A percentile compares a stretch with the other conserved stretches of the same genome.
Evolutionary conservation across 2,797 vertebrate genomes (phyloP).

Genomic region (Ctenochaetus hawaiiensis): DNA sequence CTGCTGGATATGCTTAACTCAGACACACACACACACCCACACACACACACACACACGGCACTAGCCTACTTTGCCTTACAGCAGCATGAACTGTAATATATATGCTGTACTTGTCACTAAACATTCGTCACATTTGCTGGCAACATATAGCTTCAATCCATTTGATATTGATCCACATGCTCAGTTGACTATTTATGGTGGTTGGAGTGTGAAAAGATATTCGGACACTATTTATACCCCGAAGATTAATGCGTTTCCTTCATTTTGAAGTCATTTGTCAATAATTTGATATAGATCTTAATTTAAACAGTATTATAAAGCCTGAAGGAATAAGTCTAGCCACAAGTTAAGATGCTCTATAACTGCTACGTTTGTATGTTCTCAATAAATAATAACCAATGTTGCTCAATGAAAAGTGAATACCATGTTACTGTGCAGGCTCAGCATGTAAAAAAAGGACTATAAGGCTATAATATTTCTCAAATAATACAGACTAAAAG

Average conservation of each 20-base stretch:
- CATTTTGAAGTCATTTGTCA: background rate
- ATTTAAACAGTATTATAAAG: background rate
- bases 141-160: conserved; percentile 46
- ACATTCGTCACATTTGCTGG: conserved; percentile 34
- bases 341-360: background rate
- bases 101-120: conserved; percentile 41
- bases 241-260: background rate
- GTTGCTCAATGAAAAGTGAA: background rate
- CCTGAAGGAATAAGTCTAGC: background rate
- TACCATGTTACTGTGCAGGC: background rate
- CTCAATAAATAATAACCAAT: background rate
- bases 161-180: conserved; percentile 45
- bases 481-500: conserved; percentile 26
- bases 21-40: conserved; percentile 1
- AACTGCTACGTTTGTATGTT: too few species aligned
- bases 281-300: background rate
- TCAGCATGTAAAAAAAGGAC: background rate
- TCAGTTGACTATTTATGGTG: conserved; percentile 15
- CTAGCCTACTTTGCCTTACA: conserved; percentile 5
- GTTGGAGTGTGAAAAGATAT: conserved; percentile 14
- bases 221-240: background rate
- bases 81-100: conserved; percentile 21
- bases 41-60: background rate
- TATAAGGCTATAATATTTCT: background rate
- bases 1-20: background rate